These are phyloP conservation scores for Polyommatus iphigenia DNA, from an alignment of 2,888 invertebrate genomes.

Conservation along the genomic window DNA sequence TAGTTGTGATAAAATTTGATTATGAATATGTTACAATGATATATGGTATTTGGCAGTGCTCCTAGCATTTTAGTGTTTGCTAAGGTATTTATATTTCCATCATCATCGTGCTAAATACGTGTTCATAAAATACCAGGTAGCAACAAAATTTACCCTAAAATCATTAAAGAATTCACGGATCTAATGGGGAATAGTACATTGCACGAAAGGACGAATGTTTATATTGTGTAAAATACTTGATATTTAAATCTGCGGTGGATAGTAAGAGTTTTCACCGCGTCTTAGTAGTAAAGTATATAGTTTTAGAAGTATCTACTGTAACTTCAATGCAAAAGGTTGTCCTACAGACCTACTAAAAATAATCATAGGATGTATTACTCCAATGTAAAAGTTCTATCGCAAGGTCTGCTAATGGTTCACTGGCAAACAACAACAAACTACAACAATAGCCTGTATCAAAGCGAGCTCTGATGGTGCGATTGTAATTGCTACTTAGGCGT, in stretches of 20 bases:
- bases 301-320: no score
- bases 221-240: no score
- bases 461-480: background rate
- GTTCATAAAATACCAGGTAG: background rate
- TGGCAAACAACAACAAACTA: background rate
- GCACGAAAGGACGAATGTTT: no score
- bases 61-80: background rate
- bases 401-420: no score
- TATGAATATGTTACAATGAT: conserved; percentile 20
- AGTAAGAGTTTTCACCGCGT: no score
- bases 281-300: no score
- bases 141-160: background rate
- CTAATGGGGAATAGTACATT: background rate
- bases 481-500: background rate
- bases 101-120: background rate
- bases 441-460: background rate
- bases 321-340: no score
- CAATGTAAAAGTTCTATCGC: background rate
- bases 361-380: no score
- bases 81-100: background rate
- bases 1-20: conserved; percentile 14
- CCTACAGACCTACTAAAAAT: no score
- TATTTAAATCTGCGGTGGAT: no score
- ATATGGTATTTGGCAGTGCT: conserved; percentile 12
- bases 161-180: background rate